Evolutionary conservation across 2,113 vertebrate genomes (phyloP).

Genomic region (human (Homo sapiens)): GRCh38 chr21:24171001-24171500

Average conservation of each 20-base stretch:
- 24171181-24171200: background rate
- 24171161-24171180: too few species aligned
- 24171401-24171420: rapidly evolving
- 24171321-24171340: background rate
- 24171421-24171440: too few species aligned
- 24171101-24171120: background rate
- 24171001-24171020: background rate
- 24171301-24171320: background rate
- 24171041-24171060: background rate
- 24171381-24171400: rapidly evolving
- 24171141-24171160: background rate
- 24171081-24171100: background rate
- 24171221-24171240: background rate
- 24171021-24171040: background rate
- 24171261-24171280: background rate
- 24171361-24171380: background rate
- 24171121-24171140: background rate
- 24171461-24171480: background rate
- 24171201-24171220: background rate
- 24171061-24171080: background rate
- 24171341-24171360: background rate
- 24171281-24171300: background rate
- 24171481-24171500: too few species aligned
- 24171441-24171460: background rate
- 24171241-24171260: background rate